Evolutionary conservation across 2,113 vertebrate species (phyloP).

Genomic region (Tupaia chinensis): DNA sequence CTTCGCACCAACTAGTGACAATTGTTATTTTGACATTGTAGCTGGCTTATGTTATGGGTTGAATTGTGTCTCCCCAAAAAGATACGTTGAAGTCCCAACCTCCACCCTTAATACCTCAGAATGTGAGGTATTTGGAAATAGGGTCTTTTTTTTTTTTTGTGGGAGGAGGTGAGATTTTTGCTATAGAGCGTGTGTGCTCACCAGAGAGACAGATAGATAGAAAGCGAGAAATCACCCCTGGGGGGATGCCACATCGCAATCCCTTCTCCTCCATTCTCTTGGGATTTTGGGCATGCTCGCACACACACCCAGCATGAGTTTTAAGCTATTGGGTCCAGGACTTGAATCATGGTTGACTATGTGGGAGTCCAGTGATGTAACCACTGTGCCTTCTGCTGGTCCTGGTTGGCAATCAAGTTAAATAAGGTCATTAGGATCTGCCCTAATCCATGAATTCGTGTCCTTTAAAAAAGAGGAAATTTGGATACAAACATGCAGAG

Average conservation of each 20-base stretch:
- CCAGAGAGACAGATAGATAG: no score
- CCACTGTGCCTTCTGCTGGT: no score
- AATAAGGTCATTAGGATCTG: conserved; percentile 16
- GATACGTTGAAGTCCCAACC: not conserved
- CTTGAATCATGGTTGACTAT: no score
- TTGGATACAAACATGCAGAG: not conserved
- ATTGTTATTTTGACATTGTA: conserved; percentile 12
- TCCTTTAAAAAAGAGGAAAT: not conserved
- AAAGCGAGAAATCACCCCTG: no score
- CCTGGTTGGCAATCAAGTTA: not conserved
- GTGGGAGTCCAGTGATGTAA: no score
- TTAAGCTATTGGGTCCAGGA: no score
- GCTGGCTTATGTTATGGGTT: conserved; percentile 1
- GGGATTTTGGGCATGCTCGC: no score
- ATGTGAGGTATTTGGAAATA: conserved; percentile 7
- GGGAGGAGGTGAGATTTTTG: no score
- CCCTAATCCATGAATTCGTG: not conserved
- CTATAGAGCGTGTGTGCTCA: no score
- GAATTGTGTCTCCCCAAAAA: not conserved
- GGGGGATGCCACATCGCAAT: no score
- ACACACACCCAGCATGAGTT: no score
- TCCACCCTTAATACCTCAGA: not conserved
- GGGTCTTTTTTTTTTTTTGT: not conserved
- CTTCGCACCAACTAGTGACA: not conserved
- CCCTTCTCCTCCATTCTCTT: no score